Base-by-base conservation (phyloP, 35 echinoderm and acorn worm species). In the Amphiura filiformis region DNA sequence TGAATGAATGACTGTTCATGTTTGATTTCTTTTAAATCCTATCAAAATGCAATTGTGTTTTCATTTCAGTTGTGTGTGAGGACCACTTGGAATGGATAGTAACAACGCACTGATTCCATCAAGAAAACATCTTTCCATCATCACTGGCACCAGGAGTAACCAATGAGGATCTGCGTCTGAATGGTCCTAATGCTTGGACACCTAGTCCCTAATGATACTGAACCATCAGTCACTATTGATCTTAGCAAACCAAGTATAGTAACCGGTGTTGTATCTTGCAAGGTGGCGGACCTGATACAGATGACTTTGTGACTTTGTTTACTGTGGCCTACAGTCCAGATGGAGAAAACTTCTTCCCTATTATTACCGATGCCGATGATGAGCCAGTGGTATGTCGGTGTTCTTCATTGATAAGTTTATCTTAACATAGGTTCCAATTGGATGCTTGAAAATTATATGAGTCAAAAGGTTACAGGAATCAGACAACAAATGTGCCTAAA, bases 261-360 rank as follows among this genome's bases (percentile, higher is more conserved):
- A 34, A 89, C 90, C 37, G 94, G 90, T 13, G 41, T 96, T 32
- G 1, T 88, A n/a, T n/a, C 12, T 36, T 96, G n/a, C 94, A 96
- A 82, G 94, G 94, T 57, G 90, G 78, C 80, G 89, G 94, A 38
- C 22, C n/a, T 9, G 81, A 70, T 0, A 79, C 75, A 17, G 76
- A 84, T 40, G 80, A 76, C 20, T 96, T 86, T 49, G 94, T 96
- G 36, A 84, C 65, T 39, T 42, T 42, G 14, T 89, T 96, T 37
- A 88, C 38, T 31, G 90, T 92, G 81, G 70, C 49, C 0, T 92
- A 84, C 39, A 96, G 94, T 41, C 37, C 84, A n/a, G 90, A 89
- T 86, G 86, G 82, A n/a, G 77, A 89, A n/a, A 86, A 84, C 11
- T 94, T 64, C 56, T n/a, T 90, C 32, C 88, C 88, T 39, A 78